Evolutionary conservation across 2,113 vertebrate genomes (phyloP).

Genomic region (Pluvianellus socialis): DNA sequence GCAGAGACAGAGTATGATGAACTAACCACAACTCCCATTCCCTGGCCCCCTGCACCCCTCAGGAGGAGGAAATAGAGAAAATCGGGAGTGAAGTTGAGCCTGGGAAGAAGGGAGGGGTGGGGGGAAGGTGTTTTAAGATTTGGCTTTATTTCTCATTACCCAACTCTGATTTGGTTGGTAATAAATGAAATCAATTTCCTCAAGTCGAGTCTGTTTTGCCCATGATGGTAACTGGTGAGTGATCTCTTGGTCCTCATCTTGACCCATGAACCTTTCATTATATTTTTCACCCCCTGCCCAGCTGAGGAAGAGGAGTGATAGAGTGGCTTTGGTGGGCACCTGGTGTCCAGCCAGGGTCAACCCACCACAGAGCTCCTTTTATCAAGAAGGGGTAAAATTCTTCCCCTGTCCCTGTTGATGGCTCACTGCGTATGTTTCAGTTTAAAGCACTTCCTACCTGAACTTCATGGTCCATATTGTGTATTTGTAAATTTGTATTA

Average conservation of each 20-base stretch:
- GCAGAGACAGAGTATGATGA: neutral
- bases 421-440: fast-evolving
- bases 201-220: neutral
- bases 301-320: neutral
- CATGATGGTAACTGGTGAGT: fast-evolving
- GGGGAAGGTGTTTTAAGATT: neutral
- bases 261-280: fast-evolving
- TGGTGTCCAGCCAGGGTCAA: neutral
- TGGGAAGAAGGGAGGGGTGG: neutral
- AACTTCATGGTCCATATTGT: neutral
- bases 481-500: neutral
- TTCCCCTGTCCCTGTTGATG: neutral
- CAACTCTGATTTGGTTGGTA: too few species aligned
- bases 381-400: neutral
- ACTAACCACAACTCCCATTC: neutral
- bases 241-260: neutral
- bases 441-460: neutral
- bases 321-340: neutral
- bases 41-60: neutral
- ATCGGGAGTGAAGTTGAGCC: neutral
- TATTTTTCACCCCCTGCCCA: neutral
- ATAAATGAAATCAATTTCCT: neutral
- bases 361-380: neutral
- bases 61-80: neutral
- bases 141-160: neutral